These are phyloP conservation scores for Solenodon paradoxus DNA, from an alignment of 2,113 vertebrate species.

Conservation along the genomic window DNA sequence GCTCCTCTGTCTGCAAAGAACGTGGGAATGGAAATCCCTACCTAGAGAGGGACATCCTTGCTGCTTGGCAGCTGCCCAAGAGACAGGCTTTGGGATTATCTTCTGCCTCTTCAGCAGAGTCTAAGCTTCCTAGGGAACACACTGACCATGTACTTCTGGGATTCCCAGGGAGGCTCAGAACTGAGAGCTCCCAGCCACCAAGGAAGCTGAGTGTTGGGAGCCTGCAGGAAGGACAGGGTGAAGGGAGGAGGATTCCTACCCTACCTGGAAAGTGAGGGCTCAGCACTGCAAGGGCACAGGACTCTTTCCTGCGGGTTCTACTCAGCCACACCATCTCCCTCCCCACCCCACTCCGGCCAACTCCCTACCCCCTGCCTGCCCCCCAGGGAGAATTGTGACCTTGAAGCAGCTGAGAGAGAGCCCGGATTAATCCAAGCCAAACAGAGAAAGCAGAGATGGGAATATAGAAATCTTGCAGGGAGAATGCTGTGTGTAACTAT, in stretches of 20 bases:
- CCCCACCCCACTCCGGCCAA: not conserved
- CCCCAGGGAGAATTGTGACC: too few relatives aligned
- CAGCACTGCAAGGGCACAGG: not conserved
- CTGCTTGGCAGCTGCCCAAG: not conserved
- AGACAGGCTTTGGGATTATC: not conserved
- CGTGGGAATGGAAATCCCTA: not conserved
- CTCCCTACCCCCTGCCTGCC: not conserved
- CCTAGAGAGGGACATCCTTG: not conserved
- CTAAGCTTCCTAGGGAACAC: not conserved
- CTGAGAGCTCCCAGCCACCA: not conserved
- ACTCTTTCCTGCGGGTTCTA: not conserved
- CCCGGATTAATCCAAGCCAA: not conserved
- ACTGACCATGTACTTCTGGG: not conserved
- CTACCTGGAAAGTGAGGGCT: not conserved
- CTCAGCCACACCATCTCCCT: too few relatives aligned
- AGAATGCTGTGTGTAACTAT: not conserved
- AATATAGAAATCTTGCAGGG: not conserved
- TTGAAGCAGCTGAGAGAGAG: not conserved
- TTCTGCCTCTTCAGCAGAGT: rapidly evolving
- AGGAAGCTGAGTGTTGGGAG: not conserved
- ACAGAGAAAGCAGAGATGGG: not conserved
- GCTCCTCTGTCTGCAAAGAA: not conserved
- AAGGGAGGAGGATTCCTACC: not conserved
- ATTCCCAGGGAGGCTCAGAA: not conserved
- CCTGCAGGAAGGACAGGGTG: not conserved